Evolutionary conservation across 2,888 invertebrate species (phyloP).

Genomic region (Druceiella hillmani): DNA sequence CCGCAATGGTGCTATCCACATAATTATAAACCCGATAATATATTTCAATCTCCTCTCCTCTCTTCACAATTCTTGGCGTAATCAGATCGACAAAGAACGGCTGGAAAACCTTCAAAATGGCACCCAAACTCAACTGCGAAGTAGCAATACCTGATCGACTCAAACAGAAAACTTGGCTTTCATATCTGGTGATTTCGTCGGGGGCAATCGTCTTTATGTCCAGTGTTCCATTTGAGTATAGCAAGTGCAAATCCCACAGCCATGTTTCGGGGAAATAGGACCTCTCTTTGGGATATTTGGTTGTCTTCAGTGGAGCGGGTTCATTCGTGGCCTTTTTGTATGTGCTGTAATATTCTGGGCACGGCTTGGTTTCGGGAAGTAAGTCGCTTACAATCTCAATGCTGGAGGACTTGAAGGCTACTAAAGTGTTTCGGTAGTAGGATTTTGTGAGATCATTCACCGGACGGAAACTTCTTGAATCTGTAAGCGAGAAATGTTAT

Average conservation of each 20-base stretch:
- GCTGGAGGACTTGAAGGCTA: slow-evolving; percentile 11
- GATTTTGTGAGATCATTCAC: background rate
- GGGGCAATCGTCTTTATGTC: slow-evolving; percentile 32
- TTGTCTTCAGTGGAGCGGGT: slow-evolving; percentile 6
- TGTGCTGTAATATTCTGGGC: slow-evolving; percentile 6
- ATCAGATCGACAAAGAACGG: slow-evolving; percentile 71
- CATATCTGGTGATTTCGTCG: slow-evolving; percentile 41
- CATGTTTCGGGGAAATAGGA: slow-evolving; percentile 58
- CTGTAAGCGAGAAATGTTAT: background rate
- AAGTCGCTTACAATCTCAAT: slow-evolving; percentile 16
- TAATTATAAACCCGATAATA: slow-evolving; percentile 69
- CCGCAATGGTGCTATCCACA: slow-evolving; percentile 61
- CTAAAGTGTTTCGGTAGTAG: slow-evolving; percentile 10
- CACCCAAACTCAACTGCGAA: slow-evolving; percentile 31
- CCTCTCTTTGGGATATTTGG: slow-evolving; percentile 24
- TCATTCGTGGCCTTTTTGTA: background rate
- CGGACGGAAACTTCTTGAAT: background rate
- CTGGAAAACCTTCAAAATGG: slow-evolving; percentile 64
- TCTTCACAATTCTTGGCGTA: slow-evolving; percentile 59
- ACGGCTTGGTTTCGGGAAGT: slow-evolving; percentile 11
- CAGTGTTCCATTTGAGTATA: slow-evolving; percentile 32
- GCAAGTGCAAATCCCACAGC: slow-evolving; percentile 55
- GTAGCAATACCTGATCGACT: slow-evolving; percentile 36
- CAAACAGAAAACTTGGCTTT: slow-evolving; percentile 39
- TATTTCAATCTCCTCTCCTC: slow-evolving; percentile 59